Evolutionary conservation across 2,888 invertebrate species (phyloP), one percentile per base, ranked within the genome.

Genomic region (Drosophila tanythrix): DNA sequence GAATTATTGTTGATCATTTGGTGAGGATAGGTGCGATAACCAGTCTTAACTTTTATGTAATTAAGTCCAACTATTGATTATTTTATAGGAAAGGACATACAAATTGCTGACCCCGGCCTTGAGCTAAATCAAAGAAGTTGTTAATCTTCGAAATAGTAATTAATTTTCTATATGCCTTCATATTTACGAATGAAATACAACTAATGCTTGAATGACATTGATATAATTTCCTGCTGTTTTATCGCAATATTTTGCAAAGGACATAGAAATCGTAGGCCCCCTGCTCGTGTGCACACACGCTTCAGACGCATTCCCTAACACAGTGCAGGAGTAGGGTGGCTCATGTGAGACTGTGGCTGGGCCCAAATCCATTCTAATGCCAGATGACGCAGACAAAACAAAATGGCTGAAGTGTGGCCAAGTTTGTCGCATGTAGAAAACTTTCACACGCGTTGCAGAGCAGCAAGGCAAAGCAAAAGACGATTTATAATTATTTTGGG

Each of bases 381-480:
- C 81, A 66, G 60, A 48, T 65, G 76, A 68, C 64, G 55, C 36
- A 48, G 50, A 43, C 60, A 69, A 75, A 84, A 90, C 87, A 87
- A 90, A 87, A 87, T 90, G 87, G 87, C 90, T 83, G 90, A 72
- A 81, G 88, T 76, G 83, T 85, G 89, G 70, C 88, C 77, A 82
- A 65, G 55, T 63, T 68, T 59, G 55, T 18, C 38, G 56, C 27
- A 52, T 7, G 50, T 13, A 69, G 38, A 76, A 74, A 90, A 87
- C 76, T 88, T 87, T 87, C 87, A 90, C 87, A 87, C 87, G 90
- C 90, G 87, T 86, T 88, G 62, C 77, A 76, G 46, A 72, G 68
- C 75, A 72, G 69, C 81, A 71, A 73, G 36, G 55, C 36, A 65
- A 46, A 15, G 69, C 68, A 60, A 70, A 68, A 71, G 65, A 70